These are phyloP conservation scores for Drosophila orosa DNA, from an alignment of 1,140 invertebrate genomes.

Conservation along the genomic window DNA sequence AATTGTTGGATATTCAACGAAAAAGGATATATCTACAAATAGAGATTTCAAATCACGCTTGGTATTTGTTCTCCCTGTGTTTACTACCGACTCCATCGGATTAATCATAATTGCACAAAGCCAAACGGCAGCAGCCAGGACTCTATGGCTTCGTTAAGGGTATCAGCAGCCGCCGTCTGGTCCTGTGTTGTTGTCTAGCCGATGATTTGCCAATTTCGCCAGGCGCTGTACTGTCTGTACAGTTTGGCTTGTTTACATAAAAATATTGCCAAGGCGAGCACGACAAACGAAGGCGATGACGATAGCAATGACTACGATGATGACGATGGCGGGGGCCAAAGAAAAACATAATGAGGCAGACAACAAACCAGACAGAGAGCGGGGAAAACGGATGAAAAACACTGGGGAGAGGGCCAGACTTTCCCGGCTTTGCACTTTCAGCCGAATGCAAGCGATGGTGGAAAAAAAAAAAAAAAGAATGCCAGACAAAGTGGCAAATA, in stretches of 20 bases:
- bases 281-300: constrained; percentile 36
- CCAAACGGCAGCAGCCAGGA: constrained; percentile 44
- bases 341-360: constrained; percentile 74
- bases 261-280: constrained; percentile 60
- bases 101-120: constrained; percentile 69
- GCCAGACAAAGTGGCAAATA: constrained; percentile 75
- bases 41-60: neutral
- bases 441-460: constrained; percentile 39
- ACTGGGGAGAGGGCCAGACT: constrained; percentile 37
- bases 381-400: constrained; percentile 18
- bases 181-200: constrained; percentile 33
- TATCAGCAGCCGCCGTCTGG: constrained; percentile 31
- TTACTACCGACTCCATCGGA: neutral
- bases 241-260: constrained; percentile 67
- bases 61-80: neutral
- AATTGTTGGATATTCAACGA: neutral
- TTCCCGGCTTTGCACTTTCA: constrained; percentile 34
- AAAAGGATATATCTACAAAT: too few relatives aligned
- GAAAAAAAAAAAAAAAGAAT: constrained; percentile 2
- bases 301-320: constrained; percentile 14
- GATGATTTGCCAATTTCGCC: constrained; percentile 68
- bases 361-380: constrained; percentile 34
- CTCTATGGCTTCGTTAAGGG: constrained; percentile 51
- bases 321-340: constrained; percentile 8
- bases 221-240: constrained; percentile 33